phyloP scores from a whole-genome alignment of 1,140 invertebrate genomes.

The Zaprionus nigranus region DNA sequence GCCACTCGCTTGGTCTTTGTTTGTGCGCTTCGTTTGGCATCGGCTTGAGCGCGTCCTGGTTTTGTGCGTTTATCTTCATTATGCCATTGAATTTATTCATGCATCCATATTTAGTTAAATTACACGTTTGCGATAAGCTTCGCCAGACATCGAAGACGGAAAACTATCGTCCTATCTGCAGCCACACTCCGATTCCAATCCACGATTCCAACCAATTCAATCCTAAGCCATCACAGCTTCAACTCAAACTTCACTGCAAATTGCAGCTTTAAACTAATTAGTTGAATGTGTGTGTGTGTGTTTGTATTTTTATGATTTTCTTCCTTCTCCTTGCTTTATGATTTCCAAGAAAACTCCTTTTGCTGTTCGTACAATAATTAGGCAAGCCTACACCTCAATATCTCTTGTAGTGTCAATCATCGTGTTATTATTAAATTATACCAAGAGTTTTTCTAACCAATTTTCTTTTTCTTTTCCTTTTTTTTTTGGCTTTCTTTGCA shows the following conservation, averaged over 20 bases:
- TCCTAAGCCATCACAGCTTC: not conserved
- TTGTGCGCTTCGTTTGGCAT: slow-evolving; percentile 20
- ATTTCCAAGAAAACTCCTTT: slow-evolving; percentile 23
- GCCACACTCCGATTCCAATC: slow-evolving; percentile 10
- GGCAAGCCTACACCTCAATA: slow-evolving; percentile 36
- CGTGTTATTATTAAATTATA: slow-evolving; percentile 36
- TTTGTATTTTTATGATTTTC: slow-evolving; percentile 25
- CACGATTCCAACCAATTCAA: slow-evolving; percentile 5
- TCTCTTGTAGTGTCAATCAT: slow-evolving; percentile 11
- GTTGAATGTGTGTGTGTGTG: slow-evolving; percentile 44
- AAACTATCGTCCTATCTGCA: slow-evolving; percentile 6
- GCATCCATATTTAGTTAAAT: slow-evolving; percentile 72
- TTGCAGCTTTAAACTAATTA: slow-evolving; percentile 62
- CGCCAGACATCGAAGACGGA: not conserved
- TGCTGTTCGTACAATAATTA: slow-evolving; percentile 50
- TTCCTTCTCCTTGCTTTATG: not conserved
- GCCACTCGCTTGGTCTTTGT: slow-evolving; percentile 12
- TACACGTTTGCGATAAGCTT: slow-evolving; percentile 67
- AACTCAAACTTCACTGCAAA: not conserved
- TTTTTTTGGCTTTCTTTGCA: slow-evolving; percentile 48
- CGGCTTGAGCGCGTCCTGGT: slow-evolving; percentile 26
- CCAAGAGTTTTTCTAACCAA: slow-evolving; percentile 43
- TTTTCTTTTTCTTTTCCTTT: slow-evolving; percentile 12
- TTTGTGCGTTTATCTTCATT: slow-evolving; percentile 65
- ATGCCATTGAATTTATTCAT: slow-evolving; percentile 72